Evolutionary conservation across 2,797 vertebrate species (phyloP).

Genomic region (Schizopygopsis pylzovi): DNA sequence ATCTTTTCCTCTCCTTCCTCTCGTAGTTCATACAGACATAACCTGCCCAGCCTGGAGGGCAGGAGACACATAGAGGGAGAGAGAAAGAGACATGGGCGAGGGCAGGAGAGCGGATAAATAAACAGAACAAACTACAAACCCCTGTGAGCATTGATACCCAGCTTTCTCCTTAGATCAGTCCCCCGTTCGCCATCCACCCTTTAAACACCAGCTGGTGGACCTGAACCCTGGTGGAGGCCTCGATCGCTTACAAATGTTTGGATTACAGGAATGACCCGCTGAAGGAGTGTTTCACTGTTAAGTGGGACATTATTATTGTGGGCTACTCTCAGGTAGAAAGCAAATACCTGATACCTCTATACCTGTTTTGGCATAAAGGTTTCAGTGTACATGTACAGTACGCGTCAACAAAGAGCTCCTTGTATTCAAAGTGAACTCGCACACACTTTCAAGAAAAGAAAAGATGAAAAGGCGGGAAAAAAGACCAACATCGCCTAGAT

Average conservation of each 20-base stretch:
- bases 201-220: slow-evolving; percentile 31
- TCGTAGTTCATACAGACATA: slow-evolving; percentile 67
- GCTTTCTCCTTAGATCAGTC: slow-evolving; percentile 38
- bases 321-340: slow-evolving; percentile 38
- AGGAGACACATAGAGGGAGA: slow-evolving; percentile 27
- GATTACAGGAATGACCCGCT: slow-evolving; percentile 36
- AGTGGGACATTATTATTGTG: slow-evolving; percentile 42
- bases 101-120: slow-evolving; percentile 36
- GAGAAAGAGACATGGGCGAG: slow-evolving; percentile 3
- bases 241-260: slow-evolving; percentile 34
- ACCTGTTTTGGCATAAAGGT: slow-evolving; percentile 46
- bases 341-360: slow-evolving; percentile 17
- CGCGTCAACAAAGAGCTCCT: slow-evolving; percentile 28
- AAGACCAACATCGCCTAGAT: slow-evolving; percentile 33
- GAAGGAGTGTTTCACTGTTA: slow-evolving; percentile 43
- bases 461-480: slow-evolving; percentile 31
- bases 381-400: slow-evolving; percentile 39
- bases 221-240: slow-evolving; percentile 7
- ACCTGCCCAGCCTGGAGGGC: slow-evolving; percentile 18
- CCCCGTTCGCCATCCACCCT: not conserved
- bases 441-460: slow-evolving; percentile 42
- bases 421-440: slow-evolving; percentile 44
- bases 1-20: slow-evolving; percentile 53
- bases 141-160: slow-evolving; percentile 38
- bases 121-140: slow-evolving; percentile 43